phyloP scores from a whole-genome alignment of 2,113 vertebrate genomes.

The Abramis brama region DNA sequence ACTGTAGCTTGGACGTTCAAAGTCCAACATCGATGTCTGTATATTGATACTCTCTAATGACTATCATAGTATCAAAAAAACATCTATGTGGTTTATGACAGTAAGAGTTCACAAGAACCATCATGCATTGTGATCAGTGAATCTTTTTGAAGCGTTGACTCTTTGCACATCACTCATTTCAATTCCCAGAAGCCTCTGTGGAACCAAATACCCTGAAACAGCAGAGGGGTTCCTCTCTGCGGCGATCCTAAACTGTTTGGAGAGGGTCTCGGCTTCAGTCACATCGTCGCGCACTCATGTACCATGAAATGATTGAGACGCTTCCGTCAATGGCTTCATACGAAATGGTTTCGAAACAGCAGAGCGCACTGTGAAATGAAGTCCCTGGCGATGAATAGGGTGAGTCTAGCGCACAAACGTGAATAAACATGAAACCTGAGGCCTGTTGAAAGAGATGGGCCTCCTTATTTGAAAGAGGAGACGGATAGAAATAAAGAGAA shows the following conservation, averaged over 20 bases:
- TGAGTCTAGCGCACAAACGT: slow-evolving; percentile 43
- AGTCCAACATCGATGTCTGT: not conserved
- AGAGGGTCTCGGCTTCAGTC: slow-evolving; percentile 53
- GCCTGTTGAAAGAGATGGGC: not conserved
- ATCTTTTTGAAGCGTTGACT: slow-evolving; percentile 14
- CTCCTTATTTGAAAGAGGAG: slow-evolving; percentile 17
- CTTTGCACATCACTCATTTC: slow-evolving; percentile 29
- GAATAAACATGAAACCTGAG: slow-evolving; percentile 59
- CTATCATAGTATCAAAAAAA: not conserved
- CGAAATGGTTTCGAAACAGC: slow-evolving; percentile 61
- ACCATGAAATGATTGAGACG: slow-evolving; percentile 59
- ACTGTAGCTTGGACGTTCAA: not conserved
- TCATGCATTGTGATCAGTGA: slow-evolving; percentile 6
- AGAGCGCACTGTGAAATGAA: slow-evolving; percentile 63
- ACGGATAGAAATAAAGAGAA: slow-evolving; percentile 10
- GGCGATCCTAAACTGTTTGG: slow-evolving; percentile 57
- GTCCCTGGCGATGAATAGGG: slow-evolving; percentile 47
- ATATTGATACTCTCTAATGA: not conserved
- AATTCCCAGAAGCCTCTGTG: slow-evolving; percentile 35
- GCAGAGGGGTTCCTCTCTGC: slow-evolving; percentile 40
- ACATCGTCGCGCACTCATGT: slow-evolving; percentile 56
- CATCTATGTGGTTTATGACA: not conserved
- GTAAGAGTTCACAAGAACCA: slow-evolving; percentile 12
- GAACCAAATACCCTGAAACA: slow-evolving; percentile 37
- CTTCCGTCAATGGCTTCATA: slow-evolving; percentile 55